phyloP scores from a whole-genome alignment of 2,113 vertebrate species.

The Aspiorhynchus laticeps region DNA sequence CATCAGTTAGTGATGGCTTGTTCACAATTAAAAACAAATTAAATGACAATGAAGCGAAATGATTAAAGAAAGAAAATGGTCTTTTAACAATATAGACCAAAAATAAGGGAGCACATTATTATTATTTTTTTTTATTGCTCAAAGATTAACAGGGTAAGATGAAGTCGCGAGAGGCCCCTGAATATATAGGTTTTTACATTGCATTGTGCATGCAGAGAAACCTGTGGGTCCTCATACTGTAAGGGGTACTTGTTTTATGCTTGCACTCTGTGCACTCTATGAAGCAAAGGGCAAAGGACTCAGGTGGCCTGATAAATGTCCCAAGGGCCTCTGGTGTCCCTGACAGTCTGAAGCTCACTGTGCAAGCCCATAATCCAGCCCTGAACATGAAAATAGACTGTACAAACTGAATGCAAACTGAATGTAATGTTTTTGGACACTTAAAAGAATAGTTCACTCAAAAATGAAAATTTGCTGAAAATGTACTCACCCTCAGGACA shows the following conservation, averaged over 20 bases:
- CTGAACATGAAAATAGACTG: neutral
- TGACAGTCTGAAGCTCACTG: neutral
- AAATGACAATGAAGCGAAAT: conserved; percentile 46
- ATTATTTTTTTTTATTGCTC: neutral
- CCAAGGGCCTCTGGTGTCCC: neutral
- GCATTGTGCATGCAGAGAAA: neutral
- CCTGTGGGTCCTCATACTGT: neutral
- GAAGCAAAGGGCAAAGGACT: neutral
- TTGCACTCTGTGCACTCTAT: neutral
- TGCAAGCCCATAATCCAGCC: neutral
- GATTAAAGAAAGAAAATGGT: conserved; percentile 34
- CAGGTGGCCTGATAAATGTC: neutral
- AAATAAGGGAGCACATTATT: neutral
- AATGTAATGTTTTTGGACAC: neutral
- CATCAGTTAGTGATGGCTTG: conserved; percentile 43
- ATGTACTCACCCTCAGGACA: no score
- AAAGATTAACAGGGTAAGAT: neutral
- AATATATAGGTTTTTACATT: neutral
- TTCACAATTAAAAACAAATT: conserved; percentile 49
- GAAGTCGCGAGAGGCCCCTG: neutral
- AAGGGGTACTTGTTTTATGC: neutral
- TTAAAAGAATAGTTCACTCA: neutral
- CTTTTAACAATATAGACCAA: conserved; percentile 36
- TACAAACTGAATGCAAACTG: neutral
- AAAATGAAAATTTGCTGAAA: no score